Base-by-base conservation (phyloP, 2,888 invertebrate genomes). In the Drosophila helvetica region DNA sequence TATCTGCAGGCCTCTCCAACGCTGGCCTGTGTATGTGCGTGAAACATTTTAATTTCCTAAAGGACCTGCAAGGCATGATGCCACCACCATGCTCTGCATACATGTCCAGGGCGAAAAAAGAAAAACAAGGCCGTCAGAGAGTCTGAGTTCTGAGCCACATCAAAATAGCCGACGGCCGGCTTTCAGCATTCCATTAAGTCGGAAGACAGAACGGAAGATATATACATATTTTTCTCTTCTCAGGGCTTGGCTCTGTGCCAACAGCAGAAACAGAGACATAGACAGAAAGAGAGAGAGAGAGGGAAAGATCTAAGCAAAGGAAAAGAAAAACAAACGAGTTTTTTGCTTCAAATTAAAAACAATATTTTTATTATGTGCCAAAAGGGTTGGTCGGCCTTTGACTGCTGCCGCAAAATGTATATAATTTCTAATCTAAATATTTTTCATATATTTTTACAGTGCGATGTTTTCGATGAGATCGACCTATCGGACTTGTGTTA, bases 391-490 rank as follows among this genome's bases (percentile, higher is more conserved):
- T 15, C 19, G 5, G 15, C 15, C 15, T 38, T 38, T 38, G 54
- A 43, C 42, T 54, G 22, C 30, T 45, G n/a, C 9, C 18, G 18
- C 19, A 58, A 65, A 38, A 12, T 55, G 51, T 45, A 27, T 10
- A 22, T 22, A 42, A n/a, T 2, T 38, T 38, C 15, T 30, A 27
- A n/a, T 18, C 19, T 25, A 17, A 19, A 38, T 45, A 7, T 3
- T 22, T 65, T 25, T 6, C 3, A 46, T 47, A 2, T 60, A 27
- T 58, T 90, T 55, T 89, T 89, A 1, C 94, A 97, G 97, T 96
- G 96, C 92, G 95, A 95, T 92, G 94, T 97, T 88, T 97, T 96
- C 94, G 96, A 97, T 93, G 97, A 97, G 92, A 96, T 96, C 92
- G 96, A 96, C 90, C 93, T 97, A 92, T 95, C 95, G 82, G 96